These are phyloP conservation scores for Lissonota sp. DNA, from an alignment of 2,888 invertebrate genomes.

Conservation along the genomic window DNA sequence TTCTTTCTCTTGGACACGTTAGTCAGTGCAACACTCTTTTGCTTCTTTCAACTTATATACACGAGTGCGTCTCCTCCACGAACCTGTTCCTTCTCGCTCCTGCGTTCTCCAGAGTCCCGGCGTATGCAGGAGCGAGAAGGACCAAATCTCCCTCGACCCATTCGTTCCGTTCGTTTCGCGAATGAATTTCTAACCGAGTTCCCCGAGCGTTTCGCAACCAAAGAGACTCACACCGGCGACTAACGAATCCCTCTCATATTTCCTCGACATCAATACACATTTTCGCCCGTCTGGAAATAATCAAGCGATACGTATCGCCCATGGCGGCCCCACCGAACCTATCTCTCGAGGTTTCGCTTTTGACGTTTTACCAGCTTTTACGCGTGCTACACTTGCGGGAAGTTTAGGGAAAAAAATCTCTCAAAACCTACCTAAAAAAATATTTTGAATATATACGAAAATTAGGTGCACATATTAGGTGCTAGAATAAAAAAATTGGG, in stretches of 20 bases:
- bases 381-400: not conserved
- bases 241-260: conserved; percentile 52
- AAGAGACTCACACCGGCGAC: conserved; percentile 54
- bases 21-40: no score
- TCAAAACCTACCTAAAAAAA: no score
- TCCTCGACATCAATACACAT: not conserved
- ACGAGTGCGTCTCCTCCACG: no score
- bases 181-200: conserved; percentile 31
- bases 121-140: no score
- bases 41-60: no score
- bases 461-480: no score
- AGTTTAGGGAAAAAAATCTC: not conserved
- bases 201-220: conserved; percentile 51
- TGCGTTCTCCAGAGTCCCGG: conserved; percentile 46
- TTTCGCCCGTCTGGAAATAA: conserved; percentile 28
- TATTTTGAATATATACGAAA: no score
- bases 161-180: conserved; percentile 35
- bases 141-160: conserved; percentile 46
- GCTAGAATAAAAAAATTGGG: no score
- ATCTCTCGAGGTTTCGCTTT: not conserved
- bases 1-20: no score
- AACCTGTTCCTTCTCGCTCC: conserved; percentile 28
- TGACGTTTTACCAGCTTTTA: not conserved
- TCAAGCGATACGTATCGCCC: conserved; percentile 15
- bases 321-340: not conserved